Base-by-base conservation (phyloP, 2,888 invertebrate genomes). In the Epistrophe eligans region DNA sequence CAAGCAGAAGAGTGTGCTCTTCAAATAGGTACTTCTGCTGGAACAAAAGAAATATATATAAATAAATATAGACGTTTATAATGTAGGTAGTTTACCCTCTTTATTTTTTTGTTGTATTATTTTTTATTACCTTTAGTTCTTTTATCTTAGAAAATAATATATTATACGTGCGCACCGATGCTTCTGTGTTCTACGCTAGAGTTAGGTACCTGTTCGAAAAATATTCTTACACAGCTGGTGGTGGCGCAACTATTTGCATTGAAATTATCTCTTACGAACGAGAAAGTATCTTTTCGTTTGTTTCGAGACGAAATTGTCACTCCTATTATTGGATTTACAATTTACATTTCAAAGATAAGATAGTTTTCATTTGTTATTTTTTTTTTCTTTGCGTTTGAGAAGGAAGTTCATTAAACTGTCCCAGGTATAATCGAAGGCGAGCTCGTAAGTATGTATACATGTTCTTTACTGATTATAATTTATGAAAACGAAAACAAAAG, bases 281-380 rank as follows among this genome's bases (percentile, higher is more conserved):
- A 38, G 43, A 15, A 55, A 28, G 43, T 64, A 55, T 76, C 17
- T 64, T 74, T 64, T 35, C 13, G 7, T 50, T 35, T 40, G 45
- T 76, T 66, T 66, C 19, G 6, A 52, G 66, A 35, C 24, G 48
- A 13, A 60, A 35, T 52, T 60, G 50, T 60, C 67, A 58, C 67
- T n/a, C 38, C 67, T 45, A 35, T 77, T 77, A 57, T 77, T 77
- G 43, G 57, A 45, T 77, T 67, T 77, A 48, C 38, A 55, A 45
- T 45, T 70, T 52, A 50, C 38, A 38, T 67, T 50, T 50, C 67
- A 70, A 66, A 66, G 67, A 67, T 67, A 67, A 67, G 67, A 52
- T 40, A 55, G 11, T 38, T 57, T 24, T 24, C 24, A 5, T 35
- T 15, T 2, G 11, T 24, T 2, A 8, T n/a, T 48, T 32, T 32